Evolutionary conservation across 2,113 vertebrate genomes (phyloP).

Genomic region (Paradoxurus hermaphroditus): DNA sequence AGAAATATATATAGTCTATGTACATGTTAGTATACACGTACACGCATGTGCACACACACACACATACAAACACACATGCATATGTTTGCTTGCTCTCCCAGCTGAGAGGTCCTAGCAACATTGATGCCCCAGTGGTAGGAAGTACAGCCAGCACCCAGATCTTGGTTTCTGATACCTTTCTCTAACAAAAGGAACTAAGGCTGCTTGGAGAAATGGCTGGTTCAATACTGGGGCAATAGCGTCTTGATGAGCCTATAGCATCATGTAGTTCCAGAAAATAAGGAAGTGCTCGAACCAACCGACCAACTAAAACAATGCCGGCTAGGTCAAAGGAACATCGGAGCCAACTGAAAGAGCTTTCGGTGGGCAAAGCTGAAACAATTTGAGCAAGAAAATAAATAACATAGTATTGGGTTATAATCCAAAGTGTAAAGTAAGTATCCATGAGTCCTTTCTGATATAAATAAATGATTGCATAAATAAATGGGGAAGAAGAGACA

Average conservation of each 20-base stretch:
- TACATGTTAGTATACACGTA: neutral
- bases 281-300: neutral
- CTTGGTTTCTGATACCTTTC: neutral
- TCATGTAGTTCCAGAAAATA: neutral
- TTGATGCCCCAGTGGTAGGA: neutral
- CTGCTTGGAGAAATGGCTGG: neutral
- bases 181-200: neutral
- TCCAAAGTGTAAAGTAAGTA: neutral
- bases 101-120: neutral
- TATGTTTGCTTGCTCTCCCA: neutral
- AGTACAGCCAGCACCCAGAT: neutral
- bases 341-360: neutral
- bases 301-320: neutral
- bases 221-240: neutral
- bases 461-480: neutral
- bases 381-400: neutral
- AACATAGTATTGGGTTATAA: neutral
- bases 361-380: neutral
- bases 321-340: neutral
- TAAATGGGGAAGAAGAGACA: neutral
- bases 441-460: neutral
- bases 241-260: neutral
- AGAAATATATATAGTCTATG: neutral
- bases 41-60: no score
- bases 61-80: neutral